Percentiles rank a stretch among this genome's conserved stretches.
These are phyloP conservation scores for Neocloeon triangulifer DNA, from an alignment of 1,140 invertebrate genomes.

Conservation along the genomic window DNA sequence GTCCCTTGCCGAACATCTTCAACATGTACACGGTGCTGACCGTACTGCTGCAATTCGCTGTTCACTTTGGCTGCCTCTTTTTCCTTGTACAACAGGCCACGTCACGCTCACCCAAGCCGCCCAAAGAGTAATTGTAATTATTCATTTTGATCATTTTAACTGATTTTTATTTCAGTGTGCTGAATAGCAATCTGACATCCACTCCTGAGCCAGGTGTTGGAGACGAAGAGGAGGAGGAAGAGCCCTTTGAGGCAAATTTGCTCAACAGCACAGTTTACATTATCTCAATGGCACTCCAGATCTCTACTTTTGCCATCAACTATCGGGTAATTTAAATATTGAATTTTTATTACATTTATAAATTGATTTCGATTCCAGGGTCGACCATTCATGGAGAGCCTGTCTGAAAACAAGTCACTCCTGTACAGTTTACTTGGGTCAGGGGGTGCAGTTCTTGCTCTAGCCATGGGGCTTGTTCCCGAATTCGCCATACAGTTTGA, in stretches of 20 bases:
- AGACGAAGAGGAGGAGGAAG: conserved; percentile 45
- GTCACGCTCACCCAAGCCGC: conserved; percentile 23
- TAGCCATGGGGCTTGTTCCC: conserved; percentile 54
- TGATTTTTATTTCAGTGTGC: conserved; percentile 1
- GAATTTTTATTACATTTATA: not conserved
- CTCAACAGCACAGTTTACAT: conserved; percentile 97
- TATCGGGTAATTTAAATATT: conserved; percentile 57
- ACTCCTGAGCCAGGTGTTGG: conserved; percentile 2
- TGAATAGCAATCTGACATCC: conserved; percentile 5
- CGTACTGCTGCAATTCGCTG: conserved; percentile 81
- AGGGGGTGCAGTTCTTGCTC: conserved; percentile 40
- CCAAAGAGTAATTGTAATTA: conserved; percentile 15
- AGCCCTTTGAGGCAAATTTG: conserved; percentile 77
- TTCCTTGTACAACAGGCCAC: conserved; percentile 69
- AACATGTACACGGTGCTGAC: conserved; percentile 94
- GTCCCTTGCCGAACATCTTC: conserved; percentile 96
- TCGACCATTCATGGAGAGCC: conserved; percentile 94
- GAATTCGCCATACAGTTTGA: conserved; percentile 62
- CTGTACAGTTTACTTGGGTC: conserved; percentile 70
- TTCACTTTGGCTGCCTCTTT: conserved; percentile 83
- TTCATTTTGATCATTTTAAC: conserved; percentile 1
- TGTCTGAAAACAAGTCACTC: conserved; percentile 75
- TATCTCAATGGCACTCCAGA: conserved; percentile 89
- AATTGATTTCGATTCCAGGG: conserved; percentile 36
- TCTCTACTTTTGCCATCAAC: conserved; percentile 96